Evolutionary conservation across 2,797 vertebrate species (phyloP).

Genomic region (Hipposideros larvatus): DNA sequence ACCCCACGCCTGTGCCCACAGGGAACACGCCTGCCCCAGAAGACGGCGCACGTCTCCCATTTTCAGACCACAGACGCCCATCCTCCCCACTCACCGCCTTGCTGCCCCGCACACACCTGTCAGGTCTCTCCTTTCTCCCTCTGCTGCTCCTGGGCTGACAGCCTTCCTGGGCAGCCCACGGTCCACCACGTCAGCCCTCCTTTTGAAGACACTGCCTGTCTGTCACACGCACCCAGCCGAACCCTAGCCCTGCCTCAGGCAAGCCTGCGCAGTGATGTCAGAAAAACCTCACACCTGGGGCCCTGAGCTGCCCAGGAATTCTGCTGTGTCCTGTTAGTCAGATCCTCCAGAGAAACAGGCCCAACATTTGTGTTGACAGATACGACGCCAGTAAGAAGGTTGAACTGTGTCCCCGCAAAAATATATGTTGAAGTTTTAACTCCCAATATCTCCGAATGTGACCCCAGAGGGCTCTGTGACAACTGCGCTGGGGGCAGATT

Average conservation of each 20-base stretch:
- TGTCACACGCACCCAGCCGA: background rate
- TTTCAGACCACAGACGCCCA: background rate
- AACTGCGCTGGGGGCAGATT: too few species aligned
- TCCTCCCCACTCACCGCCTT: background rate
- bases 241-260: background rate
- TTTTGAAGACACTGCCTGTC: background rate
- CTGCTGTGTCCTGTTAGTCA: background rate
- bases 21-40: too few species aligned
- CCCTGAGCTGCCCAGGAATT: background rate
- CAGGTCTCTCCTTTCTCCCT: background rate
- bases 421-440: background rate
- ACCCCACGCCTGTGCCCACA: background rate
- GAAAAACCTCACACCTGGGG: background rate
- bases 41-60: background rate
- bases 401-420: background rate
- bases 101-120: too few species aligned
- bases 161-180: background rate
- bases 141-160: background rate
- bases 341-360: background rate
- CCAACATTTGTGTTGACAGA: slow-evolving; percentile 58
- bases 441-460: too few species aligned
- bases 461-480: too few species aligned
- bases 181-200: background rate
- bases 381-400: background rate
- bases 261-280: background rate